A percentile compares a stretch with the other conserved stretches of the same genome.
Evolutionary conservation across 2,888 invertebrate genomes (phyloP).

Genomic region (Philaethria dido): DNA sequence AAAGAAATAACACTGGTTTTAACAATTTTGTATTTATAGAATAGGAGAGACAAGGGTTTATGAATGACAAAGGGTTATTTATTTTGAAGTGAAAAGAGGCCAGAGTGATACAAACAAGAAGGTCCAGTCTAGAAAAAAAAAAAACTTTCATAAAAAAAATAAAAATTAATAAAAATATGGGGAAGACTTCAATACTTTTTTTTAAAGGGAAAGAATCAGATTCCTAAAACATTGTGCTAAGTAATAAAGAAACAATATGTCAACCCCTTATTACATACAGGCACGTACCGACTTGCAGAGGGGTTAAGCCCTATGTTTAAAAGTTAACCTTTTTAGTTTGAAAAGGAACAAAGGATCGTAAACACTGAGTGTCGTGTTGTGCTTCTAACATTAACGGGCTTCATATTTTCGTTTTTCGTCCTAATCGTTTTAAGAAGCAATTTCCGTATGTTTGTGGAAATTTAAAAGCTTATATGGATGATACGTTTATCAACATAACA

Average conservation of each 20-base stretch:
- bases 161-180: no score
- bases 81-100: no score
- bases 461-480: background rate
- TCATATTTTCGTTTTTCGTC: constrained; percentile 39
- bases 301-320: constrained; percentile 64
- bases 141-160: no score
- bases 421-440: constrained; percentile 30
- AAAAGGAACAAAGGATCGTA: constrained; percentile 65
- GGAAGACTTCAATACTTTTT: no score
- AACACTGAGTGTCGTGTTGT: constrained; percentile 55
- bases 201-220: no score
- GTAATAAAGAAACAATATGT: constrained; percentile 33
- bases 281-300: constrained; percentile 53
- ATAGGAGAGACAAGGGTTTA: no score
- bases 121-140: no score
- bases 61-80: no score
- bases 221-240: background rate
- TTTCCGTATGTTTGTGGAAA: constrained; percentile 3
- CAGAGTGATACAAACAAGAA: no score
- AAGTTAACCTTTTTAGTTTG: constrained; percentile 70
- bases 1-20: no score
- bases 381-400: constrained; percentile 43
- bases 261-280: constrained; percentile 51
- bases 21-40: no score
- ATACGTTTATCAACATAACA: background rate